These are phyloP conservation scores for Drosophila azteca DNA, from an alignment of 1,140 invertebrate species.

Conservation along the genomic window DNA sequence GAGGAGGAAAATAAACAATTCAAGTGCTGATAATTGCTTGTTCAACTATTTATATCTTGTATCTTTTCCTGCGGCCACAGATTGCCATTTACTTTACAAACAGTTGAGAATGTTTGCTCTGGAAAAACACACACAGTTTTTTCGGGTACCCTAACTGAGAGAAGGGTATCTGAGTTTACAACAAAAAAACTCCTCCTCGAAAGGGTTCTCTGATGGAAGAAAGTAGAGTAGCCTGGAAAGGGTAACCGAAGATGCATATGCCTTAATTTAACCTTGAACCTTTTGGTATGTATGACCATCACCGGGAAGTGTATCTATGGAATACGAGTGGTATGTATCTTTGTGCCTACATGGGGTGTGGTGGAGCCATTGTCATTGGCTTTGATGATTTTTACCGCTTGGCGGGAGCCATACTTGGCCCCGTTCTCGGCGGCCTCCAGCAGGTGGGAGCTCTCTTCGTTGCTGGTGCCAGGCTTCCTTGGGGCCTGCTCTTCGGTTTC, in stretches of 20 bases:
- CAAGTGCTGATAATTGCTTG: conserved; percentile 26
- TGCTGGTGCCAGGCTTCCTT: conserved; percentile 55
- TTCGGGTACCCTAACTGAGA: conserved; percentile 11
- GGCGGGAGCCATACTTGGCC: conserved; percentile 77
- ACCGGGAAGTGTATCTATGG: conserved; percentile 24
- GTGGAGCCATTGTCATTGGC: conserved; percentile 56
- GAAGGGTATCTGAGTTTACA: neutral
- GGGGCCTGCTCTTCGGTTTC: conserved; percentile 35
- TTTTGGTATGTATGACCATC: conserved; percentile 13
- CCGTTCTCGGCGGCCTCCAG: conserved; percentile 73
- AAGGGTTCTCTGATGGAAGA: too few relatives aligned
- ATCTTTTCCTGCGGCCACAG: conserved; percentile 37
- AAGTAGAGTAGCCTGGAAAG: too few relatives aligned
- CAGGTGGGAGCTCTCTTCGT: conserved; percentile 80
- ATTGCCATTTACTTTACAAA: conserved; percentile 32
- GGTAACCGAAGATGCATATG: neutral
- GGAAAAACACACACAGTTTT: conserved; percentile 18
- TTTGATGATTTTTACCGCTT: conserved; percentile 78
- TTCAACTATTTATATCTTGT: conserved; percentile 45
- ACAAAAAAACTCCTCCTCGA: too few relatives aligned
- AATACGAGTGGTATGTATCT: conserved; percentile 3
- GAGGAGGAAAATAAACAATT: conserved; percentile 6
- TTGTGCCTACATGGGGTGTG: conserved; percentile 53
- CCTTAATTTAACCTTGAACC: conserved; percentile 7
- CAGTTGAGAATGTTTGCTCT: conserved; percentile 36